A percentile compares a stretch with the other conserved stretches of the same genome.
phyloP scores from a whole-genome alignment of 1,140 invertebrate species.

The Cotesia chilonis region DNA sequence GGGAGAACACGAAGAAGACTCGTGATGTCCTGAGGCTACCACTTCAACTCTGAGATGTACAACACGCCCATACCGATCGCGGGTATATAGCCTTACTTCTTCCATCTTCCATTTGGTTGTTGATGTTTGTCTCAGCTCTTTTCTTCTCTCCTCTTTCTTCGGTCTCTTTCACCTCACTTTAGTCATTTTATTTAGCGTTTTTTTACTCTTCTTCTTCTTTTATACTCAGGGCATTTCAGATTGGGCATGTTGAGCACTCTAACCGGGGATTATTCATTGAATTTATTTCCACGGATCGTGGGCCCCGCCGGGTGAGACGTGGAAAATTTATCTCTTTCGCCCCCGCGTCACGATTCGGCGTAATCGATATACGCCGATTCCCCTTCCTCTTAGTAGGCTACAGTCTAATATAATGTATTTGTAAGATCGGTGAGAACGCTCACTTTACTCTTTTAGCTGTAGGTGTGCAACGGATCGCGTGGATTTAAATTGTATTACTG shows the following conservation, averaged over 20 bases:
- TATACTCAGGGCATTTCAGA: not conserved
- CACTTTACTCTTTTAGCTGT: not conserved
- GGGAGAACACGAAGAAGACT: slow-evolving; percentile 42
- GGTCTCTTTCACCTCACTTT: slow-evolving; percentile 5
- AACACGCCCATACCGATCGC: slow-evolving; percentile 56
- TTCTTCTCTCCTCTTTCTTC: slow-evolving; percentile 1
- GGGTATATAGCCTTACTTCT: slow-evolving; percentile 22
- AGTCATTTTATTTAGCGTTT: slow-evolving; percentile 2
- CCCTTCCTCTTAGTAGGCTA: not conserved
- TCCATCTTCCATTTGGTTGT: too few species aligned
- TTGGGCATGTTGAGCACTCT: not conserved
- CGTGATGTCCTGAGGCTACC: slow-evolving; percentile 64
- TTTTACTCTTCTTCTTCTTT: not conserved
- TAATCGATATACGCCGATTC: slow-evolving; percentile 37
- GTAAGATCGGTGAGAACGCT: slow-evolving; percentile 33
- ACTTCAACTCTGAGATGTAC: slow-evolving; percentile 51
- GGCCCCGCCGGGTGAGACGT: not conserved
- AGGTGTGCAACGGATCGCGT: not conserved
- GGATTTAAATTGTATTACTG: slow-evolving; percentile 13
- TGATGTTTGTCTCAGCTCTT: not conserved
- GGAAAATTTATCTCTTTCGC: slow-evolving; percentile 27
- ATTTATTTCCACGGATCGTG: slow-evolving; percentile 52
- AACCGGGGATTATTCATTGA: slow-evolving; percentile 51
- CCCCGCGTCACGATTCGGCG: slow-evolving; percentile 36
- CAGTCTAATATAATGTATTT: too few species aligned